Base-by-base conservation (phyloP, 1,140 invertebrate species). In the Drosophila baimaii region DNA sequence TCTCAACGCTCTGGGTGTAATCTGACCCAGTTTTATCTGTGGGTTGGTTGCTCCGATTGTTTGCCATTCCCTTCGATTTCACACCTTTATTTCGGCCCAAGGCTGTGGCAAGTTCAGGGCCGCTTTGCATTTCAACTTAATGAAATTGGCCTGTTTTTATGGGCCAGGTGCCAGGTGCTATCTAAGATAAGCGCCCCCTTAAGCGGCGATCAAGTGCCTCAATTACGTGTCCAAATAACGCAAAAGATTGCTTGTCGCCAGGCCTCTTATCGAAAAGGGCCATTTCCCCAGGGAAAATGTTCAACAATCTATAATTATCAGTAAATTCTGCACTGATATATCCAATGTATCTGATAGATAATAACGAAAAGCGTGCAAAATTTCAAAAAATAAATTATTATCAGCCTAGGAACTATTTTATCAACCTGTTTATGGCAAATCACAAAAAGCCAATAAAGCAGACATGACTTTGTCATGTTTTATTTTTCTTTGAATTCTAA, bases 21-120 rank as follows among this genome's bases (percentile, higher is more conserved):
- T 84, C 37, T 81, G 82, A 81, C 82, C 78, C 78, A 84, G 55
- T 81, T 86, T 77, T 55, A 44, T 68, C 29, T 58, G 63, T 41
- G 35, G n/a, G 15, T 39, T 41, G 29, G 15, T 35, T 47, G 52
- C 12, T 21, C 10, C 25, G 44, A 33, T 68, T 65, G 65, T 43
- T 31, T 25, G 49, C 61, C 54, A 15, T 57, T 59, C 41, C 52
- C 55, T 37, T 64, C 27, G 25, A 70, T 64, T 79, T 83, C 70
- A 62, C 74, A 79, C 66, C 68, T 73, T 65, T 55, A 61, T 49
- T 78, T 47, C 47, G 47, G 7, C 56, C 19, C 49, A 62, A 77
- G 74, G 72, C 56, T 54, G 65, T n/a, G 21, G 55, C 63, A 77
- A 77, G 75, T 77, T 77, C 75, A 77, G 63, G 74, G 75, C 19